Percentiles rank a stretch among this genome's conserved stretches.
Evolutionary conservation across 2,113 vertebrate genomes (phyloP).

Genomic region (Xyrauchen texanus): DNA sequence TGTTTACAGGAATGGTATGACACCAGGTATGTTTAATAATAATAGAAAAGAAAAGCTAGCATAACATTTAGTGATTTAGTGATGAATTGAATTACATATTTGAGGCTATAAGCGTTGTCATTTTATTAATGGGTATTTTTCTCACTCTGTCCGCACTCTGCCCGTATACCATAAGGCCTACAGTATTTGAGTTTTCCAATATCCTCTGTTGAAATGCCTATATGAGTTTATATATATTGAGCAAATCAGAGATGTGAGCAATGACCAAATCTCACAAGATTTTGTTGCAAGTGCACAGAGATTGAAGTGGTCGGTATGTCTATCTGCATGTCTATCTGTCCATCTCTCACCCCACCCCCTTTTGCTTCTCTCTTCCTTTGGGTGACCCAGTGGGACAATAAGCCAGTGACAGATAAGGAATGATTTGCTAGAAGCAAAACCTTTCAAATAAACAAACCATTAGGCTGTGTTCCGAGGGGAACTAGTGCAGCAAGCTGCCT

Average conservation of each 20-base stretch:
- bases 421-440: conserved; percentile 75
- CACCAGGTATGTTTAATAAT: neutral
- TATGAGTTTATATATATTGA: neutral
- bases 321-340: neutral
- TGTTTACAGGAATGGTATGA: conserved; percentile 41
- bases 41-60: neutral
- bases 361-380: conserved; percentile 17
- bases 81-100: neutral
- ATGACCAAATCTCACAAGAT: neutral
- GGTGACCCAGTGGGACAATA: conserved; percentile 66
- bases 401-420: conserved; percentile 75
- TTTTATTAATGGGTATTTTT: neutral
- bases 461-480: conserved; percentile 57
- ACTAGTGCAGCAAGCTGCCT: conserved; percentile 45
- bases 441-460: conserved; percentile 78
- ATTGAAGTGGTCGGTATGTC: conserved; percentile 2
- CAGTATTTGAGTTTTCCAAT: conserved; percentile 1
- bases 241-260: neutral
- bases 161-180: neutral
- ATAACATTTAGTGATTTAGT: conserved; percentile 4
- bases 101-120: neutral
- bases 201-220: neutral
- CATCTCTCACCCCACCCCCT: conserved; percentile 16
- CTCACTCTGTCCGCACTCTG: neutral
- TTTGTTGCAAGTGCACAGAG: neutral